A percentile compares a stretch with the other conserved stretches of the same genome.
Evolutionary conservation across 2,113 vertebrate genomes (phyloP).

Genomic region (Ophiodon elongatus): DNA sequence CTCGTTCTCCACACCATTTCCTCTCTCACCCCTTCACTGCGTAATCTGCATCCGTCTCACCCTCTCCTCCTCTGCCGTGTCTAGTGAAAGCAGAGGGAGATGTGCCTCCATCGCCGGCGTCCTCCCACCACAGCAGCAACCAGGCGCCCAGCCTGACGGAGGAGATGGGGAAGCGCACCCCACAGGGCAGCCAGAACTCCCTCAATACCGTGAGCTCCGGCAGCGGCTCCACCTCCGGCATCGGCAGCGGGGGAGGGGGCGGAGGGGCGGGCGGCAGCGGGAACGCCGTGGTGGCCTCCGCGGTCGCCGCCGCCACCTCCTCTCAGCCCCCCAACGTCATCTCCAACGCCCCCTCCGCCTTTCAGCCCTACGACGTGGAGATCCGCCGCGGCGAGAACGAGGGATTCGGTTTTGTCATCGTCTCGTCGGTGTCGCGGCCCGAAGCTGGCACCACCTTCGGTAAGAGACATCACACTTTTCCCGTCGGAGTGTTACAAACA

Average conservation of each 20-base stretch:
- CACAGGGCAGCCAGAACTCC: conserved; percentile 98
- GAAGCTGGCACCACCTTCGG: conserved; percentile 97
- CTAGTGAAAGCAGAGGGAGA: conserved; percentile 91
- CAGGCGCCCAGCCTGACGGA: conserved; percentile 95
- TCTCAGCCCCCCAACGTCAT: conserved; percentile 82
- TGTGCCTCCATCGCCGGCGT: conserved; percentile 94
- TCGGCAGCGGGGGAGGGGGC: conserved; percentile 87
- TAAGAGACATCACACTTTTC: conserved; percentile 79
- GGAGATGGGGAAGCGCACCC: conserved; percentile 91
- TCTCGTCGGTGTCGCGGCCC: conserved; percentile 95
- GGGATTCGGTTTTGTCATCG: conserved; percentile 98
- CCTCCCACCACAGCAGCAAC: conserved; percentile 97
- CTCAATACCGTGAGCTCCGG: conserved; percentile 97
- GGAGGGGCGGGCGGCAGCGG: conserved; percentile 84
- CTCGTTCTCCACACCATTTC: background rate
- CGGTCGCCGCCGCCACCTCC: conserved; percentile 36
- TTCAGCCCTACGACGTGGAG: conserved; percentile 97
- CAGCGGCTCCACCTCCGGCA: conserved; percentile 94
- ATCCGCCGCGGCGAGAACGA: conserved; percentile 96
- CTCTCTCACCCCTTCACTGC: background rate
- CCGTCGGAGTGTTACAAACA: background rate
- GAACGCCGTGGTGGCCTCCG: conserved; percentile 71
- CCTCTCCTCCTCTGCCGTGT: conserved; percentile 14
- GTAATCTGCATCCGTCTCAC: background rate
- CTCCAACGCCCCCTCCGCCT: conserved; percentile 45